Conservation (phyloP, 2,888 invertebrate genomes). For the Rapana venosa region DNA sequence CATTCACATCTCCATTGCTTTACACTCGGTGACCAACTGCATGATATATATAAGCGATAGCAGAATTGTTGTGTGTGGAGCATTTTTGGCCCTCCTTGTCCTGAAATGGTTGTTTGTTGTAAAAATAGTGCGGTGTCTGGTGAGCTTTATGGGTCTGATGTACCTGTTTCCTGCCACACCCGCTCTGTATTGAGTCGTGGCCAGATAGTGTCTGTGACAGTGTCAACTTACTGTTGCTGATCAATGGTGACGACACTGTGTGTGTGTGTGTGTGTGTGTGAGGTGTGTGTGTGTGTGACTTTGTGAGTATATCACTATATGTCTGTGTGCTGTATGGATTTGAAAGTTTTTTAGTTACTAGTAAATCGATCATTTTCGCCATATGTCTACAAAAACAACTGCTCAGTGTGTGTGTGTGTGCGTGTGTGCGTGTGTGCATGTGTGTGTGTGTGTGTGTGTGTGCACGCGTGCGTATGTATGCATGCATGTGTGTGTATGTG, state of each 20-base stretch:
- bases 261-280: background rate
- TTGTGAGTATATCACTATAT: too few relatives aligned
- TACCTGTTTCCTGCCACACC: slow-evolving; percentile 7
- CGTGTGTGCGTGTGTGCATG: background rate
- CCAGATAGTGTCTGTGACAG: background rate
- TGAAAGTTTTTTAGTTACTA: too few relatives aligned
- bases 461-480: too few relatives aligned
- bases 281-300: background rate
- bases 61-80: too few relatives aligned
- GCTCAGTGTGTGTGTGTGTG: background rate
- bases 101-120: background rate
- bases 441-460: background rate
- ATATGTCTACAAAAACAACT: too few relatives aligned
- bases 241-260: background rate
- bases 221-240: background rate
- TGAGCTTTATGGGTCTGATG: background rate
- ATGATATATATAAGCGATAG: too few relatives aligned
- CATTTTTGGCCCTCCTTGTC: background rate
- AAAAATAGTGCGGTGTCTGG: background rate
- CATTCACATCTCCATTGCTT: too few relatives aligned
- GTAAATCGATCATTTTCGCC: too few relatives aligned
- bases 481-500: background rate
- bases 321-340: too few relatives aligned
- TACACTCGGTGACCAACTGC: too few relatives aligned
- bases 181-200: background rate